phyloP scores from a whole-genome alignment of 2,113 vertebrate species.

The Oophaga pumilio region DNA sequence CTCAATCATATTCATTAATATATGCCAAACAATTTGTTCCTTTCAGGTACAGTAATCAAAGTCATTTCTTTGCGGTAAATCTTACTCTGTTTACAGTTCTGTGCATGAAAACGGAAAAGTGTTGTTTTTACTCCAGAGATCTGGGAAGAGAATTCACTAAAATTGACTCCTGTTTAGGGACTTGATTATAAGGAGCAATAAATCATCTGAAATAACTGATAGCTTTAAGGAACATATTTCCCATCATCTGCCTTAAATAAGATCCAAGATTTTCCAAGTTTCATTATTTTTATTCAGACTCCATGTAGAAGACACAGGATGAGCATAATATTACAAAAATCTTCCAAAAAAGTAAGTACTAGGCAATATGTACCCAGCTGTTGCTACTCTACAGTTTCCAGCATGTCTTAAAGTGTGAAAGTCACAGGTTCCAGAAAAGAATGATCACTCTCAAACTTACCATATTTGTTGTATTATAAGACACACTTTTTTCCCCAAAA shows the following conservation, averaged over 20 bases:
- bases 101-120: conserved; percentile 27
- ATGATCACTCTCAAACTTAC: too few relatives aligned
- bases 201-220: conserved; percentile 38
- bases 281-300: not conserved
- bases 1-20: conserved; percentile 51
- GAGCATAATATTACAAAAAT: too few relatives aligned
- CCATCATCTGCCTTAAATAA: conserved; percentile 4
- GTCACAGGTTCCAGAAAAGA: not conserved
- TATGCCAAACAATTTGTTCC: conserved; percentile 54
- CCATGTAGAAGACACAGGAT: not conserved
- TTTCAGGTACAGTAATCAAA: conserved; percentile 57
- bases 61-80: conserved; percentile 39
- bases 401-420: not conserved
- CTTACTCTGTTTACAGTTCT: conserved; percentile 43
- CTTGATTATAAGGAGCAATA: conserved; percentile 37
- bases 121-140: conserved; percentile 30
- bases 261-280: not conserved
- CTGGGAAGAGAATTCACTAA: conserved; percentile 11
- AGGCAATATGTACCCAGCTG: not conserved
- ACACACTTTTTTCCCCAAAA: too few relatives aligned
- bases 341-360: not conserved
- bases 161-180: conserved; percentile 48
- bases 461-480: too few relatives aligned
- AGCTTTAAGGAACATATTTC: conserved; percentile 27
- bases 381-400: not conserved